A percentile compares a stretch with the other conserved stretches of the same genome.
phyloP scores from a whole-genome alignment of 2,113 vertebrate species.

The Dipodomys ordii region DNA sequence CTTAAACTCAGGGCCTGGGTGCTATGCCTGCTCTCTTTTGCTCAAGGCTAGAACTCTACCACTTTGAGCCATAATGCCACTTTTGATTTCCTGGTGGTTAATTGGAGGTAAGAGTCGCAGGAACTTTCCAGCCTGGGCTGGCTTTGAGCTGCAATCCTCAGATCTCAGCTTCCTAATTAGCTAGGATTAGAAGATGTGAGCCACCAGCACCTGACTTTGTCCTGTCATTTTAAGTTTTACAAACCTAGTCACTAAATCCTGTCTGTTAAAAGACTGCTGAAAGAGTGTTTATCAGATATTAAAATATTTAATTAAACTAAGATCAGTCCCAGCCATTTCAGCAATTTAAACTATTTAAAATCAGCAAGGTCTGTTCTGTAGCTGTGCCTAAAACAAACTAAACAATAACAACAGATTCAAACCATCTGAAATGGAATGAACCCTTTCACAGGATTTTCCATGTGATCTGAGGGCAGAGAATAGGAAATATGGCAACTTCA shows the following conservation, averaged over 20 bases:
- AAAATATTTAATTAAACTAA: constrained; percentile 71
- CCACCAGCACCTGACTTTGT: too few relatives aligned
- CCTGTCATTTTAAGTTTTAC: constrained; percentile 25
- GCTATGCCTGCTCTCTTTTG: too few relatives aligned
- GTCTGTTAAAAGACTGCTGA: neutral
- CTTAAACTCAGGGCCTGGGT: too few relatives aligned
- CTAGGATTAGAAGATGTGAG: too few relatives aligned
- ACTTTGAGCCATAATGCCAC: too few relatives aligned
- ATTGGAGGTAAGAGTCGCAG: too few relatives aligned
- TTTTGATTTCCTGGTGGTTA: too few relatives aligned
- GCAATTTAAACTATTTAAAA: constrained; percentile 31
- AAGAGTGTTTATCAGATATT: constrained; percentile 48
- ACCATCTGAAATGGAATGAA: constrained; percentile 7
- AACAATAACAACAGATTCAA: neutral
- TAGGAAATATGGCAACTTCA: constrained; percentile 29
- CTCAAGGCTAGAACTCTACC: too few relatives aligned
- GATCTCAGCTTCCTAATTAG: too few relatives aligned
- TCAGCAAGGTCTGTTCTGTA: neutral
- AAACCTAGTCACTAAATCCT: constrained; percentile 5
- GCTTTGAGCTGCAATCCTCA: too few relatives aligned
- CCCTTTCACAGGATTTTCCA: neutral
- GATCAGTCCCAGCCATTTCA: constrained; percentile 58
- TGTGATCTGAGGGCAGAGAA: constrained; percentile 5
- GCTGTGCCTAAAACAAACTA: constrained; percentile 40
- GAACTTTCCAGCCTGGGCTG: too few relatives aligned